Evolutionary conservation across 2,113 vertebrate species (phyloP).

Genomic region (Dendrocopos noguchii): DNA sequence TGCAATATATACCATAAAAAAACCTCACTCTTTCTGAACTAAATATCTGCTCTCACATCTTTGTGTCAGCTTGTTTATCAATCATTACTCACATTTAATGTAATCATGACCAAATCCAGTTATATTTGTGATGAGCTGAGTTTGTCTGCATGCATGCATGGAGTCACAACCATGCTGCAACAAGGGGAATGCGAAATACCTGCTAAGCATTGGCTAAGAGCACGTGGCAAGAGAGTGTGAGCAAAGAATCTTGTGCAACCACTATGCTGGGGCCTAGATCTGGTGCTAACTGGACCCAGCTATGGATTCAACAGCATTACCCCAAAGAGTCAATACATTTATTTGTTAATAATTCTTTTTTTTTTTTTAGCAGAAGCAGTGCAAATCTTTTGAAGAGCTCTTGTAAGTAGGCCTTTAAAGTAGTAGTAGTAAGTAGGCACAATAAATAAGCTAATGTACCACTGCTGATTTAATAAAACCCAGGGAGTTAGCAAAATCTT

Average conservation of each 20-base stretch:
- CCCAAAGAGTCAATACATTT: not conserved
- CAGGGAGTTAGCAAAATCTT: not conserved
- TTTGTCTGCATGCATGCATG: not conserved
- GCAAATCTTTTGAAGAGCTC: not conserved
- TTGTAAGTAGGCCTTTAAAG: not conserved
- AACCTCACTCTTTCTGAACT: not conserved
- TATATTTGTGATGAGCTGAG: not conserved
- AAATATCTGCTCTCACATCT: not conserved
- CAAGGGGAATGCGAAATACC: not conserved
- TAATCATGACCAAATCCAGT: not conserved
- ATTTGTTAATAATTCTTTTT: constrained; percentile 8
- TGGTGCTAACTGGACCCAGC: not conserved
- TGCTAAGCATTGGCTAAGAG: not conserved
- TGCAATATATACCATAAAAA: not conserved
- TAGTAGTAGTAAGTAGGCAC: not conserved
- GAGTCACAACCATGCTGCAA: not conserved
- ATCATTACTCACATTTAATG: not conserved
- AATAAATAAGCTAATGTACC: not conserved
- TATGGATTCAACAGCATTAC: not conserved
- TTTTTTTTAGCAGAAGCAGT: not conserved
- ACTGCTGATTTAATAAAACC: not conserved
- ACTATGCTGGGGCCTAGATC: not conserved
- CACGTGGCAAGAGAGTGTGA: not conserved
- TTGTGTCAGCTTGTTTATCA: not conserved
- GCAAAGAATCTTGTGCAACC: not conserved